phyloP scores from a whole-genome alignment of 2,888 invertebrate species.

The Neoitamus cyanurus region DNA sequence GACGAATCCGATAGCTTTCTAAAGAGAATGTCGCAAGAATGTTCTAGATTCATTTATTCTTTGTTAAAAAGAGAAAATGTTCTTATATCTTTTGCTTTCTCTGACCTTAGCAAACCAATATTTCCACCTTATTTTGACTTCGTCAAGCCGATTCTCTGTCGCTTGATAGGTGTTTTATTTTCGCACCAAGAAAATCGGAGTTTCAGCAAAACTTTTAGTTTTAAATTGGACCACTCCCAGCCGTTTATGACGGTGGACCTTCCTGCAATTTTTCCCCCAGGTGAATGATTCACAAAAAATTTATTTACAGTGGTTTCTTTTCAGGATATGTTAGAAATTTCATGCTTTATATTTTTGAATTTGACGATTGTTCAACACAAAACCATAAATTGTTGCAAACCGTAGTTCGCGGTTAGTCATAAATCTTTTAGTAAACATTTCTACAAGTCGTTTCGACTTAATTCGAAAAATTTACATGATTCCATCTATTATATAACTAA shows the following conservation, averaged over 20 bases:
- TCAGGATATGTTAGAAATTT: too few relatives aligned
- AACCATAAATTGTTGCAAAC: too few relatives aligned
- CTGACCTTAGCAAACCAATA: conserved; percentile 3
- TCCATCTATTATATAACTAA: too few relatives aligned
- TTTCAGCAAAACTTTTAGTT: conserved; percentile 1
- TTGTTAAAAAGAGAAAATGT: not conserved
- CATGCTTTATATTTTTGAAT: too few relatives aligned
- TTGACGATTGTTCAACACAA: too few relatives aligned
- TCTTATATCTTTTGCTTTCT: not conserved
- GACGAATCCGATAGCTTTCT: not conserved
- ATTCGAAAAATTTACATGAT: too few relatives aligned
- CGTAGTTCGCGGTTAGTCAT: too few relatives aligned
- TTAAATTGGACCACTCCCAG: not conserved
- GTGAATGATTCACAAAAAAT: too few relatives aligned
- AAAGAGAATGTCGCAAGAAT: not conserved
- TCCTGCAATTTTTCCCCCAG: conserved; percentile 13
- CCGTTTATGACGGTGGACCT: not conserved
- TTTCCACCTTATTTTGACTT: conserved; percentile 43
- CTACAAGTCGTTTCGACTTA: too few relatives aligned
- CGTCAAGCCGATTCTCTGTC: not conserved
- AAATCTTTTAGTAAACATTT: too few relatives aligned
- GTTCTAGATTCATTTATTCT: not conserved
- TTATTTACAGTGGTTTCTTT: too few relatives aligned
- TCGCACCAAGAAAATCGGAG: not conserved
- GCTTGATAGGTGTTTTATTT: conserved; percentile 45